Evolutionary conservation across 2,888 invertebrate genomes (phyloP).

Genomic region (Lydus trimaculatus): DNA sequence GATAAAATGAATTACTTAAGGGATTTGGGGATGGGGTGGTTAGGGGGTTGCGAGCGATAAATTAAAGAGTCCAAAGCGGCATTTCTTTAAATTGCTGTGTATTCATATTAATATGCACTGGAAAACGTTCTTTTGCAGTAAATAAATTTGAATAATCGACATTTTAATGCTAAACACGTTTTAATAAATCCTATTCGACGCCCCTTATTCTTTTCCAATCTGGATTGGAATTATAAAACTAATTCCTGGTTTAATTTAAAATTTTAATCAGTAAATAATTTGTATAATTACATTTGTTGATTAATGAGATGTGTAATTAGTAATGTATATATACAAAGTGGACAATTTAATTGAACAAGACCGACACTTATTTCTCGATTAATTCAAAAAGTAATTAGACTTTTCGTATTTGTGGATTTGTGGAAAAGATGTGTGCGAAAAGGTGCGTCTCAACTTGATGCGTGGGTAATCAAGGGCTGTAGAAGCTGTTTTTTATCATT

Average conservation of each 20-base stretch:
- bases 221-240: not conserved
- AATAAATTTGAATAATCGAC: slow-evolving; percentile 14
- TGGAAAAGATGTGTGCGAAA: no score
- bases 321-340: no score
- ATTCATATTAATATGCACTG: slow-evolving; percentile 15
- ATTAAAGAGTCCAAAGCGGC: not conserved
- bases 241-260: not conserved
- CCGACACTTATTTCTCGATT: no score
- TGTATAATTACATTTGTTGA: no score
- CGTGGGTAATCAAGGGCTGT: no score
- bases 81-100: slow-evolving; percentile 19
- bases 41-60: no score
- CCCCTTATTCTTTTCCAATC: not conserved
- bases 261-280: not conserved
- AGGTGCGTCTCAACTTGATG: no score
- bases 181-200: slow-evolving; percentile 4
- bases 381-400: no score
- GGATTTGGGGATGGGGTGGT: not conserved
- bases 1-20: not conserved
- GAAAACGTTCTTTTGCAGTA: slow-evolving; percentile 10
- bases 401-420: no score
- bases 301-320: no score
- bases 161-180: slow-evolving; percentile 11
- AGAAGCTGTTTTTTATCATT: no score
- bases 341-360: no score